A percentile compares a stretch with the other conserved stretches of the same genome.
These are phyloP conservation scores for Huso huso DNA, from an alignment of 2,797 vertebrate genomes.

Conservation along the genomic window DNA sequence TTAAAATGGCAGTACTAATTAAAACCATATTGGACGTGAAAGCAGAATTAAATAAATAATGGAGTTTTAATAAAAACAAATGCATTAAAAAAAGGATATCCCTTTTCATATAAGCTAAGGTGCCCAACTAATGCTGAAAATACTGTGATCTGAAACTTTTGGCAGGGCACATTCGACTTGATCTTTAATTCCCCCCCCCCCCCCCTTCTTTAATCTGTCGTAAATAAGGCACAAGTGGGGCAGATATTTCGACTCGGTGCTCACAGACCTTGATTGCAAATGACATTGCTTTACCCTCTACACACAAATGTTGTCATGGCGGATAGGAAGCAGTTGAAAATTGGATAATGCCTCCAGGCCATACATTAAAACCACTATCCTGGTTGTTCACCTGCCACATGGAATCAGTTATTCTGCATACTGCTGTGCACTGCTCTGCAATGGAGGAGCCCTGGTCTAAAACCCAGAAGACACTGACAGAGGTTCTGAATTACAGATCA, in stretches of 20 bases:
- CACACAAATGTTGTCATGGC: constrained; percentile 74
- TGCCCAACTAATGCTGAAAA: neutral
- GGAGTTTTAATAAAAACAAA: too few species aligned
- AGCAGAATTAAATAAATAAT: too few species aligned
- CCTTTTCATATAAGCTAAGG: neutral
- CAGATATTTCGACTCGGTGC: constrained; percentile 42
- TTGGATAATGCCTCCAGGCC: constrained; percentile 71
- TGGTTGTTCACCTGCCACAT: constrained; percentile 66
- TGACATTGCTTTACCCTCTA: constrained; percentile 58
- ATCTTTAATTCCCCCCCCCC: constrained; percentile 12
- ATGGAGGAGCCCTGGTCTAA: constrained; percentile 36
- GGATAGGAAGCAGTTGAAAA: constrained; percentile 72
- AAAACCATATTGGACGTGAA: too few species aligned
- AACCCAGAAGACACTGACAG: constrained; percentile 28
- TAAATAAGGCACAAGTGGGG: constrained; percentile 48
- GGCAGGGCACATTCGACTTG: neutral
- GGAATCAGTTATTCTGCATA: constrained; percentile 54
- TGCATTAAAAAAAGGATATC: neutral
- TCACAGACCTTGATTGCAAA: constrained; percentile 25
- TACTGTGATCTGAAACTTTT: neutral
- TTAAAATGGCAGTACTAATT: too few species aligned
- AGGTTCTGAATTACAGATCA: constrained; percentile 39
- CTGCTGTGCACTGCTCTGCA: neutral
- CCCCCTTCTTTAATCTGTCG: neutral
- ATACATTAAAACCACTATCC: constrained; percentile 69